A percentile compares a stretch with the other conserved stretches of the same genome.
phyloP scores from a whole-genome alignment of 2,797 vertebrate genomes.

The Xerus rutilus region DNA sequence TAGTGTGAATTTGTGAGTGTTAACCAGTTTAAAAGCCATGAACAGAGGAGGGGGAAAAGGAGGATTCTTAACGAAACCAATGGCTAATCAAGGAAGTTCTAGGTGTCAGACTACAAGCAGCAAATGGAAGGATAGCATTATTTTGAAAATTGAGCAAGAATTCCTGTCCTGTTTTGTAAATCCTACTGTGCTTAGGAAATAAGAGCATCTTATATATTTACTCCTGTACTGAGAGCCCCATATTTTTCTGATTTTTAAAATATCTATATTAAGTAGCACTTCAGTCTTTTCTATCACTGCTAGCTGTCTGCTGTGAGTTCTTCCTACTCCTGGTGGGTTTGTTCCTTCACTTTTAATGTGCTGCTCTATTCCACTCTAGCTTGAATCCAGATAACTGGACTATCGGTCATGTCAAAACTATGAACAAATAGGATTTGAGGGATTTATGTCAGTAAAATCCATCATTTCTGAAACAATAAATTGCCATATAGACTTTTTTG shows the following conservation, averaged over 20 bases:
- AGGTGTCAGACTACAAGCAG: not conserved
- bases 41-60: not conserved
- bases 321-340: not conserved
- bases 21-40: not conserved
- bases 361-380: not conserved
- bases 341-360: slow-evolving; percentile 1
- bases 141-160: slow-evolving; percentile 39
- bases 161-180: slow-evolving; percentile 7
- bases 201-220: not conserved
- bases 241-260: slow-evolving; percentile 43
- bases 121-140: not conserved
- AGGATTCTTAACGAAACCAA: not conserved
- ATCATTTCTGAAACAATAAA: slow-evolving; percentile 21
- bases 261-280: not conserved
- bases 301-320: not conserved
- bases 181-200: not conserved
- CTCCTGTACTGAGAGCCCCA: not conserved
- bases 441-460: slow-evolving; percentile 10
- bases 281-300: not conserved
- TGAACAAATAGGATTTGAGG: slow-evolving; percentile 11
- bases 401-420: slow-evolving; percentile 35
- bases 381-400: slow-evolving; percentile 29
- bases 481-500: not conserved
- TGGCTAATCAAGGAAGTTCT: not conserved
- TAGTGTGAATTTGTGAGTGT: not conserved